A percentile compares a stretch with the other conserved stretches of the same genome.
Conservation (phyloP, 2,888 invertebrate species). For the Pammene fasciana region DNA sequence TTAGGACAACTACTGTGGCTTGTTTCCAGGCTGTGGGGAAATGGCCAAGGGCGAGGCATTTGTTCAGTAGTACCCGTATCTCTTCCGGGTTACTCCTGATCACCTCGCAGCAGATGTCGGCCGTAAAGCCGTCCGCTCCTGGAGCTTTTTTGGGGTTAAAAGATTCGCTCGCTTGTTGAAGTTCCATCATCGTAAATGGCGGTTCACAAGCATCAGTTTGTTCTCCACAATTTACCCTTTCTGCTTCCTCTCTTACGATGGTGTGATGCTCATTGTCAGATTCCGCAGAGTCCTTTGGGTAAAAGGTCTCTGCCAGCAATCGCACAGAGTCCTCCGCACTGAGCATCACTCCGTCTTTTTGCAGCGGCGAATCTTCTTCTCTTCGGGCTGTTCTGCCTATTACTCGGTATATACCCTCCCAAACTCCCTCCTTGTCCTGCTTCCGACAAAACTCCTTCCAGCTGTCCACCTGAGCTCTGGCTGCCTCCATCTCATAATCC, state of each 20-base stretch:
- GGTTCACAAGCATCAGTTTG: not conserved
- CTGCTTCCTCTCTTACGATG: not conserved
- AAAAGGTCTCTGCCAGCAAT: no score
- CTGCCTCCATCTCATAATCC: constrained; percentile 15
- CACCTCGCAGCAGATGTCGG: not conserved
- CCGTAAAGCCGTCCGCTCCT: not conserved
- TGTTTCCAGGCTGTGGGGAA: not conserved
- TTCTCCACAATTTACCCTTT: not conserved
- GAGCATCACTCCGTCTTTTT: not conserved
- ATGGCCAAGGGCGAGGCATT: not conserved
- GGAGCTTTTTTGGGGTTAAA: not conserved
- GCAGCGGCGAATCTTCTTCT: not conserved
- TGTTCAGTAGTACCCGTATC: not conserved
- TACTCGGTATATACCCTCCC: not conserved
- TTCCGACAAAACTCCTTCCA: constrained; percentile 40
- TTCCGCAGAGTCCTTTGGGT: no score
- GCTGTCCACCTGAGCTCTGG: constrained; percentile 24
- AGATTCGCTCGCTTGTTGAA: not conserved
- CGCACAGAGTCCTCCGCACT: no score
- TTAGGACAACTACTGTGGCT: not conserved
- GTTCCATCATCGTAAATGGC: not conserved
- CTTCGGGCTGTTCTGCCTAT: not conserved
- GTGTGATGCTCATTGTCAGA: no score
- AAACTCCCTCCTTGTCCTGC: constrained; percentile 30
- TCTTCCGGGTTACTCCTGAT: not conserved